A percentile compares a stretch with the other conserved stretches of the same genome.
phyloP scores from a whole-genome alignment of 92 coral and sea anemone genomes.

The Siderastrea radians region DNA sequence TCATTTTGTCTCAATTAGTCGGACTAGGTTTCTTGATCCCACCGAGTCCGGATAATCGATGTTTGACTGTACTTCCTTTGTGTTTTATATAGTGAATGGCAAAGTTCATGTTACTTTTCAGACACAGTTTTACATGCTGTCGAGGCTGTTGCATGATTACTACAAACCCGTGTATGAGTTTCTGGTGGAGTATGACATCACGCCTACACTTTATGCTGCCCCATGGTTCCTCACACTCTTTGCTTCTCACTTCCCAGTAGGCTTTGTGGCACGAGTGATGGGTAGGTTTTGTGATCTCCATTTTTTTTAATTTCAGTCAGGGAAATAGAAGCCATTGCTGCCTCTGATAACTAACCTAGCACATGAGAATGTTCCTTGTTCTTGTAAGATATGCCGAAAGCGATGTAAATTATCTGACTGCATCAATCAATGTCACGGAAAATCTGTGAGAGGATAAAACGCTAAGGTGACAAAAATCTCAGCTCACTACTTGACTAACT shows the following conservation, averaged over 20 bases:
- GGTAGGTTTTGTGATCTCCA: conserved; percentile 69
- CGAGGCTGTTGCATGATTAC: conserved; percentile 91
- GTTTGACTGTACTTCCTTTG: no score
- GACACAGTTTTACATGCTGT: conserved; percentile 95
- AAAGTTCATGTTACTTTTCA: conserved; percentile 14
- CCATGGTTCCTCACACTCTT: conserved; percentile 99
- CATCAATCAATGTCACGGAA: no score
- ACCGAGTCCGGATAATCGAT: no score
- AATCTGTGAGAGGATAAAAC: no score
- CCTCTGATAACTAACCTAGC: no score
- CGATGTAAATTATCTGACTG: no score
- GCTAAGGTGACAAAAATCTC: no score
- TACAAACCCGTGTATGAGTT: conserved; percentile 82
- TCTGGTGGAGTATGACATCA: conserved; percentile 89
- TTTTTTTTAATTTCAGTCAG: not conserved
- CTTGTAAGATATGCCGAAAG: no score
- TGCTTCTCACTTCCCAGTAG: conserved; percentile 95
- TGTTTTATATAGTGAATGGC: not conserved
- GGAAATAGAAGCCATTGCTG: not conserved
- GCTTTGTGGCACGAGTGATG: conserved; percentile 92
- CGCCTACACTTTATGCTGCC: conserved; percentile 96
- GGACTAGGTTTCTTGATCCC: no score
- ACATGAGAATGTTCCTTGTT: no score
- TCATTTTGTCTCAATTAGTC: no score
- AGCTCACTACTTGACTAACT: no score